Percentiles rank a stretch among this genome's conserved stretches.
Conservation (phyloP, 37 sponge, comb jelly and placozoan genomes). For the Oopsacas minuta region DNA sequence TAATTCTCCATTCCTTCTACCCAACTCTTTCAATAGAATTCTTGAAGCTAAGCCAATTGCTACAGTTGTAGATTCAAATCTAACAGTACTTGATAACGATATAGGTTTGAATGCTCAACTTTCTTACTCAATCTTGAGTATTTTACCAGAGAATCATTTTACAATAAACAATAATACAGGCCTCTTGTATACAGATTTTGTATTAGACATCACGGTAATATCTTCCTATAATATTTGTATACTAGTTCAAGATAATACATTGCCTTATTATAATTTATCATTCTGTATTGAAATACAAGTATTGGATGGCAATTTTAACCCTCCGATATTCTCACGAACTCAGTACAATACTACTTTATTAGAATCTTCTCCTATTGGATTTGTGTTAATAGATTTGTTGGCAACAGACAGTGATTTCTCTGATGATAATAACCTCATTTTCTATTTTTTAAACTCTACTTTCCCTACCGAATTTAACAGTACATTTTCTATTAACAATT, state of each 20-base stretch:
- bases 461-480: background rate
- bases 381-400: background rate
- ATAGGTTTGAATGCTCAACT: background rate
- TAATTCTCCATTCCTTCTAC: background rate
- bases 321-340: background rate
- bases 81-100: background rate
- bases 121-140: background rate
- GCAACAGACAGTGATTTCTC: background rate
- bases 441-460: background rate
- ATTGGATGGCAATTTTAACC: background rate
- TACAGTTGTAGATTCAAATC: background rate
- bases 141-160: background rate
- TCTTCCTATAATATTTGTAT: background rate
- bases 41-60: background rate
- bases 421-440: slow-evolving; percentile 2
- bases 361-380: background rate
- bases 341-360: background rate
- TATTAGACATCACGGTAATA: background rate
- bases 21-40: background rate
- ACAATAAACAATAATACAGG: background rate
- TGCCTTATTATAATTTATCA: background rate
- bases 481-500: background rate
- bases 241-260: background rate
- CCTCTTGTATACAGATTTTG: background rate
- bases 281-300: background rate